phyloP scores from a whole-genome alignment of 2,113 vertebrate genomes.

The Brachyistius frenatus region DNA sequence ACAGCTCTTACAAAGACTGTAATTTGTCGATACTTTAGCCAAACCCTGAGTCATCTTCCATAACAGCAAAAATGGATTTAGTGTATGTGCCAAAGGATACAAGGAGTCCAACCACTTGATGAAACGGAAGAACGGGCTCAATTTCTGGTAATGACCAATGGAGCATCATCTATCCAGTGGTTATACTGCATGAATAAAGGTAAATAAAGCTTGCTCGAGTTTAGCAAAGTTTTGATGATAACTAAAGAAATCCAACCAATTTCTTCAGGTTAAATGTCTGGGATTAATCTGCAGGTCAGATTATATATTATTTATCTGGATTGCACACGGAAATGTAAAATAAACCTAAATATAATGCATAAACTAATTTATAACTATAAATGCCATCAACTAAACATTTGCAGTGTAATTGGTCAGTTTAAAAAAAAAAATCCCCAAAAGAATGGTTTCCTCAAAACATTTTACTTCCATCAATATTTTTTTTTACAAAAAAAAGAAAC shows the following conservation, averaged over 20 bases:
- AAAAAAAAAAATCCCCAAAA: slow-evolving; percentile 32
- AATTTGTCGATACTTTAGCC: slow-evolving; percentile 41
- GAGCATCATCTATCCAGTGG: neutral
- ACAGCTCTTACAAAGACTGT: slow-evolving; percentile 30
- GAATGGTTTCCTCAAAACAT: slow-evolving; percentile 35
- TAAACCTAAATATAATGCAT: neutral
- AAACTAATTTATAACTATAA: neutral
- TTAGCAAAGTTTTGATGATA: neutral
- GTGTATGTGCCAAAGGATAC: neutral
- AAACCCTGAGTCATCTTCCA: slow-evolving; percentile 7
- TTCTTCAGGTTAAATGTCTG: neutral
- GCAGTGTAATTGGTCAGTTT: neutral
- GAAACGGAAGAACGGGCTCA: neutral
- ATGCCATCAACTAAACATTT: neutral
- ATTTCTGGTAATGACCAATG: neutral
- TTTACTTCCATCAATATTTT: slow-evolving; percentile 65
- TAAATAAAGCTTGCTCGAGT: neutral
- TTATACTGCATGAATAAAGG: neutral
- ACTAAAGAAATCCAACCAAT: neutral
- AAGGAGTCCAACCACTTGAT: neutral
- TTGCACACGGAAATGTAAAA: neutral
- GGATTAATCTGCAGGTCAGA: neutral
- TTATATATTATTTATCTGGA: neutral
- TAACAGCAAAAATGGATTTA: slow-evolving; percentile 9
- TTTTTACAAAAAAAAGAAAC: slow-evolving; percentile 64